Base-by-base conservation (phyloP, 2,113 vertebrate genomes). In the Percina caprodes region DNA sequence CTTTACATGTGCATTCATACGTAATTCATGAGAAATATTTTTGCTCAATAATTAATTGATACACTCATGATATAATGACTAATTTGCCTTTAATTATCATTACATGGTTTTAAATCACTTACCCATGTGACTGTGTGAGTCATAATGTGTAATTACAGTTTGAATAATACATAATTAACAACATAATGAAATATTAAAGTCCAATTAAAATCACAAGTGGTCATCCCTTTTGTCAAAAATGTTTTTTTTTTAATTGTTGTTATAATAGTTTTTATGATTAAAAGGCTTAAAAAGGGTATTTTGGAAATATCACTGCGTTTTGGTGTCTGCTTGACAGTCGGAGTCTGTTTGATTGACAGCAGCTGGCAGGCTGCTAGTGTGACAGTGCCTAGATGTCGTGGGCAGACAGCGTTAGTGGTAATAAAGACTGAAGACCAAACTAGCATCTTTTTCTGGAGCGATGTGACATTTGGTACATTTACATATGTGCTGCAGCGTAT, bases 101-200 rank as follows among this genome's bases (percentile, higher is more conserved):
- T 51, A 51, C 24, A 26, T 21, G 19, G 46, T 63, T 65, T 61
- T 70, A 65, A 69, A 75, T 60, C 49, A 48, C 48, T 61, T 24
- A n/a, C 24, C 33, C 33, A 33, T 63, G 26, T 56, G 30, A 62
- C 35, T 11, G 10, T 45, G 16, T 9, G 4, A n/a, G 21, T 35
- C 56, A 11, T 49, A 23, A 52, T 45, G 48, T n/a, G 24, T 68
- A 51, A 24, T 58, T 65, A 39, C 12, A 23, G 19, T 45, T 11
- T 51, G 19, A 66, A 46, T 24, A 23, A 70, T 33, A 3, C 70
- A 62, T 45, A 58, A 68, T n/a, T n/a, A 49, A 30, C 1, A 59
- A n/a, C 14, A 26, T 26, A n/a, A 55, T 51, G 13, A 49, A 26
- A 66, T 26, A 10, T 18, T 66, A 24, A 48, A 66, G 23, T 18